Percentiles rank a stretch among this genome's conserved stretches.
Evolutionary conservation across 2,113 vertebrate species (phyloP).

Genomic region (Psephotus haematonotus): DNA sequence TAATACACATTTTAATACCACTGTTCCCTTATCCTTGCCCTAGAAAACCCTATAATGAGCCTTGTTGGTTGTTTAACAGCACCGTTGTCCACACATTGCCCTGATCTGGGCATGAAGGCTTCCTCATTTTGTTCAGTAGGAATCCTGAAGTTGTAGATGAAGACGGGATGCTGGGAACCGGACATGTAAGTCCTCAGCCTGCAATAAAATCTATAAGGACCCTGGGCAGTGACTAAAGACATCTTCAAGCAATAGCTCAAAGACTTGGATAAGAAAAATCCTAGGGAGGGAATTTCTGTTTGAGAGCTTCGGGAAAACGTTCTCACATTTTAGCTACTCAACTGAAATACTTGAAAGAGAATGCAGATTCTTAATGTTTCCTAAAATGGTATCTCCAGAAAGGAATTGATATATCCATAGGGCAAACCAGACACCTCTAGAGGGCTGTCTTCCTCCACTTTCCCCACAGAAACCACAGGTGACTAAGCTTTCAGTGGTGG

Average conservation of each 20-base stretch:
- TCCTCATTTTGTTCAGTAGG: not conserved
- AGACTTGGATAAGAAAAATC: not conserved
- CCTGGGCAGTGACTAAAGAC: not conserved
- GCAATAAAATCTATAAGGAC: not conserved
- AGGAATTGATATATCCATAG: not conserved
- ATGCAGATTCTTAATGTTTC: not conserved
- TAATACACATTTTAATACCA: not conserved
- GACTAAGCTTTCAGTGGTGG: not conserved
- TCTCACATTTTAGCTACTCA: not conserved
- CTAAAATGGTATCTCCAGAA: not conserved
- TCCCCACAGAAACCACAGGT: not conserved
- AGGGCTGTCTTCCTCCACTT: constrained; percentile 24
- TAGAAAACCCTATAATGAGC: not conserved
- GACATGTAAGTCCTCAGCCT: accelerated
- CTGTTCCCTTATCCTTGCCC: not conserved
- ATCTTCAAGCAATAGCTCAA: not conserved
- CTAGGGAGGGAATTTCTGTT: not conserved
- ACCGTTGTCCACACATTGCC: not conserved
- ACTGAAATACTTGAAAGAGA: not conserved
- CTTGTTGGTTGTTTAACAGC: not conserved
- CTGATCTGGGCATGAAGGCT: not conserved
- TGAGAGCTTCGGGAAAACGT: not conserved
- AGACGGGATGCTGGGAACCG: accelerated
- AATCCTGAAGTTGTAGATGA: not conserved
- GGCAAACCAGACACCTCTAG: constrained; percentile 34